Evolutionary conservation across 2,113 vertebrate species (phyloP), one percentile per base, ranked within the genome.

Genomic region (Pollachius pollachius): DNA sequence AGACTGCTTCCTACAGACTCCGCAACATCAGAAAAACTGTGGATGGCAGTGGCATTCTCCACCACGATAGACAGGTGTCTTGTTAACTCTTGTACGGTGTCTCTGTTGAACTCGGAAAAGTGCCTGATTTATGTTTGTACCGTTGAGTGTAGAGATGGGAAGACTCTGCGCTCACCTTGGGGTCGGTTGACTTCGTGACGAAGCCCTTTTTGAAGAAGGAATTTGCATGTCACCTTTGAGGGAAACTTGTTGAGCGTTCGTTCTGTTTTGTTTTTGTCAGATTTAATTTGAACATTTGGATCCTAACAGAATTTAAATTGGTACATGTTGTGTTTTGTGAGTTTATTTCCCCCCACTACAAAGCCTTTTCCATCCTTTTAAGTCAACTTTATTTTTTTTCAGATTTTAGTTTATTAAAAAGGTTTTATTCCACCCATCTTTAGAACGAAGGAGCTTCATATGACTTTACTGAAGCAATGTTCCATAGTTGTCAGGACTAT

Each of bases 121-220:
- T 93, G 92, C 92, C 92, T 93, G 88, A 90, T 90, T 84, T 85
- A 77, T 86, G 86, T 88, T 82, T 68, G 77, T 80, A 67, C 78
- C 41, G 58, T 78, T 77, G 73, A 72, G 85, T 70, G 71, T 72
- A 74, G 65, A 73, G 81, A 74, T 73, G 12, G 69, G 23, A 57
- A 57, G 54, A 5, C 15, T 70, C 73, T 77, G 65, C 78, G 56
- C 67, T 79, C 67, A 65, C 57, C 74, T 68, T 48, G 41, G 11
- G 41, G 41, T 13, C 63, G 82, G 69, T 67, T 61, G 67, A 70
- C 71, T 77, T 78, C 68, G 70, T 69, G 66, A 82, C 76, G 70
- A 8, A 66, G 59, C 58, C 78, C 70, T 41, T 71, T 62, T 34
- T 69, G 70, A 77, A 62, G 72, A 48, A 77, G 74, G 66, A 85